Base-by-base conservation (phyloP, 1,140 invertebrate species). In the Gyrodactylus salaris region DNA sequence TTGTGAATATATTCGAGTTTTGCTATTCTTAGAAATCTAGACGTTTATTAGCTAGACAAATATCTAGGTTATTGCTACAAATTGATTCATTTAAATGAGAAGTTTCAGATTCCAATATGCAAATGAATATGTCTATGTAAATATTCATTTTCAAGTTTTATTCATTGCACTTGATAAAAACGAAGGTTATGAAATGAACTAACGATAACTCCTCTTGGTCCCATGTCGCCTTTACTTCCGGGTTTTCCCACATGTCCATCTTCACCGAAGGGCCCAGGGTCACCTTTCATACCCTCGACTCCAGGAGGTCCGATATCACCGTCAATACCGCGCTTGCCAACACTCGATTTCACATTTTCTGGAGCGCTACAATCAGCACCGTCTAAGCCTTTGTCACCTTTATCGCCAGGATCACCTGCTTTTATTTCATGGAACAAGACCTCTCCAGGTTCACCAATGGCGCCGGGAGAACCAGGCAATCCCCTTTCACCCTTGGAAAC, bases 381-480 rank as follows among this genome's bases (percentile, higher is more conserved):
- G 25, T 16, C 54, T 54, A 7, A 16, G n/a, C 34, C 34, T 54
- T 7, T 7, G 34, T 54, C 34, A 16, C 34, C 34, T 7, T 54
- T n/a, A 54, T 54, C 34, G n/a, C 34, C 34, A 54, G 34, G 34
- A 27, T 73, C 34, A 54, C 75, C 75, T 21, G 22, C 75, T 19
- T 23, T 22, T n/a, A 54, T 54, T n/a, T 54, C 34, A 54, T 16
- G 7, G 7, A 16, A n/a, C 7, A 7, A 54, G 34, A 16, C n/a
- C 7, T 27, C 24, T n/a, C 74, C 74, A 1, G 26, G 34, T 69
- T 16, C 70, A 1, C 75, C 75, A 16, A 69, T 34, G 19, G 25
- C 21, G 24, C 75, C 75, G 26, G 68, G 69, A 69, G 34, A 19
- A 23, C 75, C 75, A 24, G 68, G n/a, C 34, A 54, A 16, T 16